Base-by-base conservation (phyloP, 2,888 invertebrate species). In the Macropis europaea region DNA sequence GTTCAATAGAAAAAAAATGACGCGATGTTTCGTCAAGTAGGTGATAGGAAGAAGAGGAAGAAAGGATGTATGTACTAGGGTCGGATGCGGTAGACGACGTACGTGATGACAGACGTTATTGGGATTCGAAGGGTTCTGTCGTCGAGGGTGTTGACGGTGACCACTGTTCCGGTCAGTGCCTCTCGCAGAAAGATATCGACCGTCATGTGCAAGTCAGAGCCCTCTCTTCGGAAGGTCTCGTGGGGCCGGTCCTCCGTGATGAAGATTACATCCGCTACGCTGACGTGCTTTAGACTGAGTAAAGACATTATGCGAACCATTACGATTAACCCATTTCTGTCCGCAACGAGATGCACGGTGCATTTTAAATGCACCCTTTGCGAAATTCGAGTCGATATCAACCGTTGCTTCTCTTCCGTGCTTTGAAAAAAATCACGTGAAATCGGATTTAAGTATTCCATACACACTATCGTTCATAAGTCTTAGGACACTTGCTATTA, bases 161-260 rank as follows among this genome's bases (percentile, higher is more conserved):
- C 91, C 30, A 91, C 92, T 7, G 94, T 92, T 0, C 96, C 96
- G 38, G 93, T 92, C 28, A 96, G 90, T 0, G 96, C 95, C 85
- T 96, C 94, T 80, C 93, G 91, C 48, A 97, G 90, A 56, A 92
- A 91, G 45, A 96, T 92, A 3, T 91, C 88, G 52, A 91, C 91
- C 0, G 91, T 90, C 87, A 94, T 94, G 6, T 94, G 86, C 34
- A 97, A 91, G 89, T 97, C 93, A 79, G 94, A 92, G 1, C 93
- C 93, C 34, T 94, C 93, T 57, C 95, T 92, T 30, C 91, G 88
- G 87, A 93, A 97, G 0, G 90, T 89, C 0, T 93, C 92, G 85
- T 96, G 94, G 0, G 94, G 93, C 64, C 93, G 92, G 78, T 96
- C 95, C 87, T 94, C 93, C 0, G 93, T 94, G 59, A 95, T 91